Base-by-base conservation (phyloP, 1,140 invertebrate species). In the Helicorthomorpha holstii region DNA sequence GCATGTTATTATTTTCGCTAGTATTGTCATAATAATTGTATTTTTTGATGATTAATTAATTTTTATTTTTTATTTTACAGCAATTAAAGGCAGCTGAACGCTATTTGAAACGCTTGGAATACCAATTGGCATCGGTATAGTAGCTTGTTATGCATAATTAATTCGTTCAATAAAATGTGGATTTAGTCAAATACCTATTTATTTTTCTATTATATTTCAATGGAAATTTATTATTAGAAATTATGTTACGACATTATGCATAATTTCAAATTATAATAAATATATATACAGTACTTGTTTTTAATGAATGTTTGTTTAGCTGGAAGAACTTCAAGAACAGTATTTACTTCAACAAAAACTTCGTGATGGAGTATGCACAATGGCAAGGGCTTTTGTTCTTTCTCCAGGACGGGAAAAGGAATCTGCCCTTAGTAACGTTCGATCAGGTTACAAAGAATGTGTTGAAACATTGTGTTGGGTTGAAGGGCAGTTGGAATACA, bases 391-490 rank as follows among this genome's bases (percentile, higher is more conserved):
- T 1, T 75, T 68, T 58, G 63, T 66, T 7, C 59, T 67, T 1
- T 71, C 69, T 2, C 64, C 67, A n/a, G 70, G 71, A 2, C 61
- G 61, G 49, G 68, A 69, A 48, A 62, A 64, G 47, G 69, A 70
- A 42, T 59, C 65, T 22, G 70, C 72, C 2, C 59, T 75, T n/a
- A 64, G 63, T 19, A 73, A 67, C 59, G 73, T 75, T 2, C 68
- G 70, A 56, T 69, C 68, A 49, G 73, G 73, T 23, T 73, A 68
- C 58, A 68, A 69, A 54, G 73, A 76, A 60, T 75, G 72, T 56
- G 69, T 68, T 3, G 68, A 75, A 57, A 68, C 64, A 12, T 63
- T 76, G 61, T 74, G 73, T 64, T 61, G 64, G 21, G 66, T 75
- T 46, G 75, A 76, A 63, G 69, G 67, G 12, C 68, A 74, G 58